These are phyloP conservation scores for Valencia hispanica DNA, from an alignment of 2,797 vertebrate species.

Conservation along the genomic window DNA sequence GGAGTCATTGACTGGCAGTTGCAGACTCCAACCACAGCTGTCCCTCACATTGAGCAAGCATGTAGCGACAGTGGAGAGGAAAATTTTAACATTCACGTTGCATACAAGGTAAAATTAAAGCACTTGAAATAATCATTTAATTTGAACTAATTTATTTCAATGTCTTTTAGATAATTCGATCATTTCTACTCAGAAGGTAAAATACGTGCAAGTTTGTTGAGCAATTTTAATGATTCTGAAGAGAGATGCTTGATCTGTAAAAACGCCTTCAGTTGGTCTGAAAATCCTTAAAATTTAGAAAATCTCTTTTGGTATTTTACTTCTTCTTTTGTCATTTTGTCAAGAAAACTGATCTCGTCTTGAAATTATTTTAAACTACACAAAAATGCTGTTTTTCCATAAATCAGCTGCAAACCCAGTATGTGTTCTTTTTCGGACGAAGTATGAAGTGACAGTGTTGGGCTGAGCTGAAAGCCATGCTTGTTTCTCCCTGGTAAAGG, in stretches of 20 bases:
- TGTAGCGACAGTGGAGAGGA: no score
- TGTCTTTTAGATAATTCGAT: no score
- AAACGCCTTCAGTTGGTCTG: not conserved
- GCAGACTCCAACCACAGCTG: no score
- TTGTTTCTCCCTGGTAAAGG: slow-evolving; percentile 59
- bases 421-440: not conserved
- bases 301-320: not conserved
- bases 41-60: no score
- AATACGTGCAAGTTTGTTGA: not conserved
- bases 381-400: not conserved
- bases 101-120: no score
- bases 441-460: slow-evolving; percentile 3
- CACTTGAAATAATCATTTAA: no score
- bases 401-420: not conserved
- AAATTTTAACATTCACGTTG: no score
- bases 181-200: no score
- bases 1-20: no score
- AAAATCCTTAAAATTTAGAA: not conserved
- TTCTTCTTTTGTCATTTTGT: not conserved
- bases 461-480: slow-evolving; percentile 35
- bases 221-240: not conserved
- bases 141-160: no score
- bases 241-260: not conserved
- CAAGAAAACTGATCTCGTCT: not conserved
- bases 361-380: not conserved